Conservation (phyloP, 1,140 invertebrate genomes). For the Lepidurus couesii region DNA sequence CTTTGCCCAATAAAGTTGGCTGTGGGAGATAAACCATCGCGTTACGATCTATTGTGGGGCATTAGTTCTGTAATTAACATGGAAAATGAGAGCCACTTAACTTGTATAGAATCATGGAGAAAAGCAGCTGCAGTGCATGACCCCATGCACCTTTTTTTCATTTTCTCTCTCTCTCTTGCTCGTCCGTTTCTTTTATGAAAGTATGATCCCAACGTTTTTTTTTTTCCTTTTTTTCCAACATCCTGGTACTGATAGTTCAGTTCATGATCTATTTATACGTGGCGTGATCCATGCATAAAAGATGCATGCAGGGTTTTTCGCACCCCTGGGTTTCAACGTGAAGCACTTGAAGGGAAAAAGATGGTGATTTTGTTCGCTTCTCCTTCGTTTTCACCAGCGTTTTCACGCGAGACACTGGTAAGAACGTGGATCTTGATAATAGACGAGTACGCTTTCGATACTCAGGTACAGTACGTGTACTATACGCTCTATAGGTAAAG, state of each 20-base stretch:
- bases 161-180: background rate
- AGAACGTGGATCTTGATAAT: slow-evolving; percentile 16
- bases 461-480: no score
- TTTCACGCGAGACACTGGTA: background rate
- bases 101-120: background rate
- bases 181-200: background rate
- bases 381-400: background rate
- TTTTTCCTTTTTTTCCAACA: background rate
- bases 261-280: slow-evolving; percentile 12
- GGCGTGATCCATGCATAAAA: slow-evolving; percentile 21
- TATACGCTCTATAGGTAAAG: no score
- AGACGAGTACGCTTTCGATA: background rate
- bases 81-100: slow-evolving; percentile 8
- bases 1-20: background rate
- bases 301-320: background rate
- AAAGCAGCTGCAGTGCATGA: background rate
- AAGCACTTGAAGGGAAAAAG: background rate
- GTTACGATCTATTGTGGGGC: slow-evolving; percentile 12
- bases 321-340: background rate
- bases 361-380: background rate
- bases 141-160: no score
- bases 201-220: background rate
- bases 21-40: background rate
- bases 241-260: slow-evolving; percentile 21
- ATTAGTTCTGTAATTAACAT: slow-evolving; percentile 10